Conservation (phyloP, 2,113 vertebrate species). For the Pedionomus torquatus region DNA sequence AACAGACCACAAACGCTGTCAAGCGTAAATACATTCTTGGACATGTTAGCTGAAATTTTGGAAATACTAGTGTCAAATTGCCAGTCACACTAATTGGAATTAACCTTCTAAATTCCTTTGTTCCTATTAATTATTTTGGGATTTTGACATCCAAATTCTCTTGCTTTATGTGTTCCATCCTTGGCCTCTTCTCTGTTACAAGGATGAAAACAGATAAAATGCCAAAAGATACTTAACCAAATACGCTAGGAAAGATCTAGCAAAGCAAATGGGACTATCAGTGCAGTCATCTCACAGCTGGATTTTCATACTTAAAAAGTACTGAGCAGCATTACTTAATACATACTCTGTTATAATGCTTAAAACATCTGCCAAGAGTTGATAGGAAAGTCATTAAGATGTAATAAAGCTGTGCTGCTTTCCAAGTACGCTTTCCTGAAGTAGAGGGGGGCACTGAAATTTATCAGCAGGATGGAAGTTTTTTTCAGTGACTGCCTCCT, state of each 20-base stretch:
- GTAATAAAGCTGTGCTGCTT: neutral
- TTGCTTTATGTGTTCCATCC: neutral
- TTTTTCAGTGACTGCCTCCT: neutral
- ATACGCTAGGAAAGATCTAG: neutral
- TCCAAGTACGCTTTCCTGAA: neutral
- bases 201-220: neutral
- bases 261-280: neutral
- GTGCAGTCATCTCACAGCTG: neutral
- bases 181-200: neutral
- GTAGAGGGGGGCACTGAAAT: neutral
- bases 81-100: neutral
- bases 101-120: conserved; percentile 10
- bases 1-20: neutral
- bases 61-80: conserved; percentile 30
- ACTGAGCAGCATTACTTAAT: neutral
- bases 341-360: neutral
- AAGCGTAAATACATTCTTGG: neutral
- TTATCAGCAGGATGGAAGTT: neutral
- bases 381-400: neutral
- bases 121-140: conserved; percentile 13
- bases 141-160: conserved; percentile 3
- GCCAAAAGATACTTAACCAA: neutral
- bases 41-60: conserved; percentile 18
- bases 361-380: neutral
- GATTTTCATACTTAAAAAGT: neutral